A percentile compares a stretch with the other conserved stretches of the same genome.
phyloP scores from a whole-genome alignment of 1,140 invertebrate species.

The Pseudomyrmex dendroicus region DNA sequence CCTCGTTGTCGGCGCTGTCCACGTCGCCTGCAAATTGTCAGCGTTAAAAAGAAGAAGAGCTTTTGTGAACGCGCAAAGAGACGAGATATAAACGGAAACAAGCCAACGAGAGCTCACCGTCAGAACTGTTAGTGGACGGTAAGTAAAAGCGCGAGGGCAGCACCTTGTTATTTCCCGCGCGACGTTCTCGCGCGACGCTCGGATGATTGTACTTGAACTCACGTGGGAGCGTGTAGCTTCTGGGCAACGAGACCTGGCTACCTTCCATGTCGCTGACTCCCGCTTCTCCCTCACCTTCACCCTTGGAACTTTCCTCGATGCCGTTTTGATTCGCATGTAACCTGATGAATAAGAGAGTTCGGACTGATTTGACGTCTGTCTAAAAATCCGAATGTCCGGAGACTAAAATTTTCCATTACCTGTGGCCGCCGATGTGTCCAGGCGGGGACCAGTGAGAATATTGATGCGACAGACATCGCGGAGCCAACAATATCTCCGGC shows the following conservation, averaged over 20 bases:
- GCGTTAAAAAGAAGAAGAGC: neutral
- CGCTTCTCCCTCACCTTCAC: conserved; percentile 78
- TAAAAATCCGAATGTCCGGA: neutral
- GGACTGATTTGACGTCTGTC: neutral
- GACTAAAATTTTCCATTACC: conserved; percentile 63
- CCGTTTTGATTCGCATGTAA: conserved; percentile 79
- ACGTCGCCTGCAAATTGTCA: conserved; percentile 86
- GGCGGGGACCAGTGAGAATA: conserved; percentile 81
- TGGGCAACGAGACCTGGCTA: conserved; percentile 90
- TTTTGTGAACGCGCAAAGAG: neutral
- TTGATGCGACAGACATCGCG: conserved; percentile 87
- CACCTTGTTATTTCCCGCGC: conserved; percentile 84
- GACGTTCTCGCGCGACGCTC: conserved; percentile 84
- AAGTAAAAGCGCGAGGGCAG: conserved; percentile 88
- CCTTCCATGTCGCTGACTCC: conserved; percentile 83
- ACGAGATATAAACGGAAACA: conserved; percentile 17
- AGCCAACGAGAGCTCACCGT: conserved; percentile 86
- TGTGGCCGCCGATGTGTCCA: conserved; percentile 76
- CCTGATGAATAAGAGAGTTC: conserved; percentile 61
- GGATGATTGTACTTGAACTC: conserved; percentile 92
- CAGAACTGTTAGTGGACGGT: conserved; percentile 93
- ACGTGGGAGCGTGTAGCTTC: conserved; percentile 93
- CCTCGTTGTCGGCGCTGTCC: conserved; percentile 88
- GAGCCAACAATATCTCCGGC: conserved; percentile 91
- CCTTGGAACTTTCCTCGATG: conserved; percentile 80